Base-by-base conservation (phyloP, 1,140 invertebrate genomes). In the Cataglyphis hispanica region DNA sequence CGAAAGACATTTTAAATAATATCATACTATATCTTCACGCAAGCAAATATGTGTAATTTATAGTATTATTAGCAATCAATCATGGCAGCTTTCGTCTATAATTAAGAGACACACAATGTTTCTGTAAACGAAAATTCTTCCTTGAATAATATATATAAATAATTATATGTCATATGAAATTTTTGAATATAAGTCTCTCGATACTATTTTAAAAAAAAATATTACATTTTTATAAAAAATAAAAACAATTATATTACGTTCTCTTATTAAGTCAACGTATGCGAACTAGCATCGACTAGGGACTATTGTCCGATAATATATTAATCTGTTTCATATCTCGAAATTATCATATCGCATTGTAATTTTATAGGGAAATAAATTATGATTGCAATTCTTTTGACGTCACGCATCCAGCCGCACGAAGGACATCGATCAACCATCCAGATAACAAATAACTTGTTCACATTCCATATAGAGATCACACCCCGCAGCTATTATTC, bases 401-500 rank as follows among this genome's bases (percentile, higher is more conserved):
- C 66, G 19, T 61, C 70, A 40, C 43, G 16, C 63, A 22, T 58
- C 63, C 64, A 61, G 2, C 16, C 34, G 16, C 25, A 31, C 34
- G 25, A 81, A 31, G 43, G 25, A 43, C 78, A 81, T 81, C 78
- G 78, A 81, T 81, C 66, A 72, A 81, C n/a, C 22, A n/a, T 11
- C 13, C 22, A 31, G 53, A 81, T 81, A 81, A 10, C 22, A 25
- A 13, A n/a, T n/a, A n/a, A 80, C 63, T 70, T 31, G n/a, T 56
- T 69, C 63, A 16, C 13, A 80, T 81, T 66, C 50, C 22, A n/a
- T 31, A 16, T 22, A 58, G 34, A 72, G 25, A n/a, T 81, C 53
- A 58, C 66, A 72, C 53, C 50, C 78, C 37, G 27, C 66, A 58
- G 78, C 78, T 50, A 72, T 81, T 72, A 81, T 72, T 43, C 37